phyloP scores from a whole-genome alignment of 2,888 invertebrate genomes.

The Limnephilus marmoratus region DNA sequence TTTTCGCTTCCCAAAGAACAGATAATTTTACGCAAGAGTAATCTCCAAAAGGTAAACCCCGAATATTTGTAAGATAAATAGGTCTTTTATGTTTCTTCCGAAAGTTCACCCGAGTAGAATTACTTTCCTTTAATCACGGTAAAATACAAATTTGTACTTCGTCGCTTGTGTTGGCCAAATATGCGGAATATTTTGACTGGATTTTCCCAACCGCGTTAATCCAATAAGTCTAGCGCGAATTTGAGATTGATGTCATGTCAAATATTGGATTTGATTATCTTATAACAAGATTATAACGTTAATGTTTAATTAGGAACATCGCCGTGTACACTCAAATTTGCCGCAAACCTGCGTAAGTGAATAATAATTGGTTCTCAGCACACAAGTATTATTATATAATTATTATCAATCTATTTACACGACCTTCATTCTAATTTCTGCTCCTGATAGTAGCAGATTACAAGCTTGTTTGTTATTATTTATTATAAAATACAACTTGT shows the following conservation, averaged over 20 bases:
- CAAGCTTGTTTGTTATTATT: background rate
- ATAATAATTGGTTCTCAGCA: background rate
- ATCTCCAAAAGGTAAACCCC: slow-evolving; percentile 17
- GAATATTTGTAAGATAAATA: slow-evolving; percentile 11
- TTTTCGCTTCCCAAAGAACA: slow-evolving; percentile 23
- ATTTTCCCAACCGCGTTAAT: slow-evolving; percentile 25
- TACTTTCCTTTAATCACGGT: slow-evolving; percentile 22
- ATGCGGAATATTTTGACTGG: slow-evolving; percentile 5
- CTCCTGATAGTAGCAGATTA: background rate
- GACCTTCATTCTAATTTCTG: background rate
- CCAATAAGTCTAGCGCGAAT: background rate
- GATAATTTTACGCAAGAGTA: slow-evolving; percentile 38
- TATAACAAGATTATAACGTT: background rate
- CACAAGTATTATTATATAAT: background rate
- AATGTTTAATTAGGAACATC: background rate
- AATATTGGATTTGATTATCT: slow-evolving; percentile 32
- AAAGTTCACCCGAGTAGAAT: slow-evolving; percentile 12
- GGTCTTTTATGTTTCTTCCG: background rate
- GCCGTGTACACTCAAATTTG: background rate
- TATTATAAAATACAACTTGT: background rate
- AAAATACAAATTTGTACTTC: background rate
- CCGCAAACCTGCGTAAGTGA: background rate
- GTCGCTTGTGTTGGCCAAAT: background rate
- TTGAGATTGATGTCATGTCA: slow-evolving; percentile 10
- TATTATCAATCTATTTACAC: background rate